Percentiles rank a stretch among this genome's conserved stretches.
phyloP scores from a whole-genome alignment of 2,113 vertebrate genomes.

The Lates calcarifer region DNA sequence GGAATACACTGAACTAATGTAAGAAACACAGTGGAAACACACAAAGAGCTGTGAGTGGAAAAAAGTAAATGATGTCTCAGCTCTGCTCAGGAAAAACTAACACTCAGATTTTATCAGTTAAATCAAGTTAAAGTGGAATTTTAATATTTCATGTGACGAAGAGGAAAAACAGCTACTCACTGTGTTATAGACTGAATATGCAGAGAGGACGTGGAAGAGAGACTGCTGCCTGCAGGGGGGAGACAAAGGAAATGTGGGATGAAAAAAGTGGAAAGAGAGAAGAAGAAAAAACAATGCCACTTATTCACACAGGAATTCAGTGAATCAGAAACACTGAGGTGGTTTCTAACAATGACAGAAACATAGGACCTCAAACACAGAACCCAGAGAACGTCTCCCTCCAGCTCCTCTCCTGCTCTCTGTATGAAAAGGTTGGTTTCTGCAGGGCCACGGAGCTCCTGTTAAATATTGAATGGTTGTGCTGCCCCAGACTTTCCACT shows the following conservation, averaged over 20 bases:
- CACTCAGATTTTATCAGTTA: constrained; percentile 1
- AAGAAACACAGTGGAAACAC: not conserved
- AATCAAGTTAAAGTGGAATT: not conserved
- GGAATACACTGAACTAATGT: not conserved
- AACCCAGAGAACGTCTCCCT: not conserved
- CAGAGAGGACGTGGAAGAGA: constrained; percentile 89
- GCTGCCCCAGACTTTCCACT: constrained; percentile 71
- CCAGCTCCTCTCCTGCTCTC: not conserved
- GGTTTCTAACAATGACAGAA: not conserved
- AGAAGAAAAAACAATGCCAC: not conserved
- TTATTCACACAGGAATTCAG: not conserved
- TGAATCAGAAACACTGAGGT: not conserved
- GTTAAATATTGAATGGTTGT: constrained; percentile 43
- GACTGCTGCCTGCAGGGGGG: constrained; percentile 80
- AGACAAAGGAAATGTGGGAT: too few species aligned
- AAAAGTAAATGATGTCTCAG: not conserved
- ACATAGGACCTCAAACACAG: not conserved
- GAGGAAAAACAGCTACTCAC: constrained; percentile 79
- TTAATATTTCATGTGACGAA: not conserved
- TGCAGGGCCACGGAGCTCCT: not conserved
- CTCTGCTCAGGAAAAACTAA: not conserved
- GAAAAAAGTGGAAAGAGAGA: not conserved
- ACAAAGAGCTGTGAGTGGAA: not conserved
- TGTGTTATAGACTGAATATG: constrained; percentile 91
- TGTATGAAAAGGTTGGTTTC: not conserved